Evolutionary conservation across 1,140 invertebrate genomes (phyloP).

Genomic region (Carposina sasakii): DNA sequence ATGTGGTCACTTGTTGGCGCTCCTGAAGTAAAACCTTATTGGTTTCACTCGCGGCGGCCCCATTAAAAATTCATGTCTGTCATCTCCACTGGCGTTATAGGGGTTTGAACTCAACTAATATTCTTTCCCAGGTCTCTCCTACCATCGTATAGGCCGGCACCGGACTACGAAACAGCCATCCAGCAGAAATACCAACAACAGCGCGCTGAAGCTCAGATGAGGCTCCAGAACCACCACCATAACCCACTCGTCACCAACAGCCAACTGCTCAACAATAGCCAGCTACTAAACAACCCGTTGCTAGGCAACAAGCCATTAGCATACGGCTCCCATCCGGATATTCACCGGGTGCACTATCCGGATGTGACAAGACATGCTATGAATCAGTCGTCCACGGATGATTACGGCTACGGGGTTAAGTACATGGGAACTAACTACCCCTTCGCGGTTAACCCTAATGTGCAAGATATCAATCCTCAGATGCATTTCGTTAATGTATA

Average conservation of each 20-base stretch:
- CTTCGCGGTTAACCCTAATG: slow-evolving; percentile 55
- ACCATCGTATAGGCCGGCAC: slow-evolving; percentile 92
- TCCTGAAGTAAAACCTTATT: too few species aligned
- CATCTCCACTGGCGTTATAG: too few species aligned
- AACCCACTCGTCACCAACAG: slow-evolving; percentile 34
- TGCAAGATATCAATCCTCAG: slow-evolving; percentile 49
- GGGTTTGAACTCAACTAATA: too few species aligned
- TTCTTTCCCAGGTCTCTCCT: slow-evolving; percentile 77
- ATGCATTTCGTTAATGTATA: slow-evolving; percentile 80
- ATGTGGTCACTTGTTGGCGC: too few species aligned
- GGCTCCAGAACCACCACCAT: slow-evolving; percentile 59
- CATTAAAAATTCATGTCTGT: too few species aligned
- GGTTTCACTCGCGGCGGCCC: too few species aligned
- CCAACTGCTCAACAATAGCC: too few species aligned
- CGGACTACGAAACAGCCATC: slow-evolving; percentile 95
- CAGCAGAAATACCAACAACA: slow-evolving; percentile 82
- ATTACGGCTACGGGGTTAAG: slow-evolving; percentile 49
- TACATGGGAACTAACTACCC: slow-evolving; percentile 49
- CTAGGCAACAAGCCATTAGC: slow-evolving; percentile 65
- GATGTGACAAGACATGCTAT: slow-evolving; percentile 77
- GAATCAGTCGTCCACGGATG: slow-evolving; percentile 48
- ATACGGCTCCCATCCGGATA: slow-evolving; percentile 79
- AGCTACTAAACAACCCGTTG: too few species aligned
- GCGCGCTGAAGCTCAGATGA: slow-evolving; percentile 51
- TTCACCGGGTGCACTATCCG: slow-evolving; percentile 74